Evolutionary conservation across 2,797 vertebrate species (phyloP).

Genomic region (Alfaro cultratus): DNA sequence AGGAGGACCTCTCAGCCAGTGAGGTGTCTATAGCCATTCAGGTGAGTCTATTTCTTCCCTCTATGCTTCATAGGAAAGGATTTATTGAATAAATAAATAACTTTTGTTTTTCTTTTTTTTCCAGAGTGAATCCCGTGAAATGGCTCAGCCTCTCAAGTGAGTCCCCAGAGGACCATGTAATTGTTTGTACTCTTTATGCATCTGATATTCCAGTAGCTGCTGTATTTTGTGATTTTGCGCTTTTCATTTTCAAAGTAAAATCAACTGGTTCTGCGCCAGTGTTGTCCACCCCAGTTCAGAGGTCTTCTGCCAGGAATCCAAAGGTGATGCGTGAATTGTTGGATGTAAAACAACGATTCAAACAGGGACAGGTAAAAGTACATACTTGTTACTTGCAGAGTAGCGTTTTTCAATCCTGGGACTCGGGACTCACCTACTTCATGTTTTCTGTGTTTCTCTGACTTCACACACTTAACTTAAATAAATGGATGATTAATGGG

Average conservation of each 20-base stretch:
- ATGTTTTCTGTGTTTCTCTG: not conserved
- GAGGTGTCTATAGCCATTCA: constrained; percentile 73
- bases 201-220: not conserved
- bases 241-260: constrained; percentile 32
- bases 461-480: not conserved
- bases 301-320: constrained; percentile 26
- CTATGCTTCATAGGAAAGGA: not conserved
- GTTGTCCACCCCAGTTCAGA: constrained; percentile 13
- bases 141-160: constrained; percentile 53
- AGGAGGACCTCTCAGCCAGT: constrained; percentile 60
- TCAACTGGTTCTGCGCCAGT: constrained; percentile 6
- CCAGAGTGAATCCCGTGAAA: constrained; percentile 64
- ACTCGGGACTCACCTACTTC: not conserved
- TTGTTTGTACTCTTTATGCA: not conserved
- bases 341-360: not conserved
- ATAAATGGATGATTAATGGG: not conserved
- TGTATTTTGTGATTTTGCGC: not conserved
- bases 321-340: constrained; percentile 39
- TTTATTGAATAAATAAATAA: not conserved
- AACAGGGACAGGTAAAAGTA: constrained; percentile 78
- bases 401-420: not conserved
- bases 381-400: not conserved
- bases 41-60: constrained; percentile 44
- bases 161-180: constrained; percentile 64
- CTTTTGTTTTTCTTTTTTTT: not conserved